phyloP scores from a whole-genome alignment of 2,797 vertebrate species.

The Acipenser oxyrinchus region DNA sequence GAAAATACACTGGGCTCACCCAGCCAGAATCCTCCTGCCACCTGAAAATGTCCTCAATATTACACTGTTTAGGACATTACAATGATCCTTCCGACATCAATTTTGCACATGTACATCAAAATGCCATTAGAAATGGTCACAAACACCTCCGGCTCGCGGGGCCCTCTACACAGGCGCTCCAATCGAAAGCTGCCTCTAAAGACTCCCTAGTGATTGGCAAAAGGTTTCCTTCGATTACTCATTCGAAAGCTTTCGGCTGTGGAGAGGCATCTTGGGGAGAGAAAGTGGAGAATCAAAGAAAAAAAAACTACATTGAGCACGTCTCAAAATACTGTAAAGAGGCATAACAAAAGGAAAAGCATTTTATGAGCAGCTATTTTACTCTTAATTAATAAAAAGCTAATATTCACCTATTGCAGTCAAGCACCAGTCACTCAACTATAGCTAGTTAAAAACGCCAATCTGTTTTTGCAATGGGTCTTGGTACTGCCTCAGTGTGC shows the following conservation, averaged over 20 bases:
- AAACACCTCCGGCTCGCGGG: conserved; percentile 67
- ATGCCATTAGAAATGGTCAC: conserved; percentile 92
- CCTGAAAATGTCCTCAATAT: conserved; percentile 71
- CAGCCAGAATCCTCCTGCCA: conserved; percentile 80
- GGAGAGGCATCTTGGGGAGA: conserved; percentile 36
- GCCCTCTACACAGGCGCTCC: conserved; percentile 41
- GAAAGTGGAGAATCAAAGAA: background rate
- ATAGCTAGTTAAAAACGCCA: no score
- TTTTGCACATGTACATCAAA: conserved; percentile 94
- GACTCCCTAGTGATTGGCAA: conserved; percentile 44
- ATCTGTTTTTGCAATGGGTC: no score
- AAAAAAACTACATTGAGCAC: background rate
- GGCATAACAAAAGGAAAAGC: no score
- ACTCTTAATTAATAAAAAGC: no score
- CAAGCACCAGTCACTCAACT: no score
- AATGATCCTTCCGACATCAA: conserved; percentile 74
- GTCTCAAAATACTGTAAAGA: no score
- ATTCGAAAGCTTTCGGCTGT: conserved; percentile 54
- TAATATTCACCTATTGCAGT: no score
- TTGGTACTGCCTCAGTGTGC: no score
- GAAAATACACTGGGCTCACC: conserved; percentile 87
- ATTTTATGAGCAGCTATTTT: no score
- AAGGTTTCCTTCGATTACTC: conserved; percentile 52
- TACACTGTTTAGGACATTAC: conserved; percentile 63
- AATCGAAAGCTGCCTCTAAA: conserved; percentile 39